Evolutionary conservation across 2,113 vertebrate genomes (phyloP).

Genomic region (Anolis carolinensis): DNA sequence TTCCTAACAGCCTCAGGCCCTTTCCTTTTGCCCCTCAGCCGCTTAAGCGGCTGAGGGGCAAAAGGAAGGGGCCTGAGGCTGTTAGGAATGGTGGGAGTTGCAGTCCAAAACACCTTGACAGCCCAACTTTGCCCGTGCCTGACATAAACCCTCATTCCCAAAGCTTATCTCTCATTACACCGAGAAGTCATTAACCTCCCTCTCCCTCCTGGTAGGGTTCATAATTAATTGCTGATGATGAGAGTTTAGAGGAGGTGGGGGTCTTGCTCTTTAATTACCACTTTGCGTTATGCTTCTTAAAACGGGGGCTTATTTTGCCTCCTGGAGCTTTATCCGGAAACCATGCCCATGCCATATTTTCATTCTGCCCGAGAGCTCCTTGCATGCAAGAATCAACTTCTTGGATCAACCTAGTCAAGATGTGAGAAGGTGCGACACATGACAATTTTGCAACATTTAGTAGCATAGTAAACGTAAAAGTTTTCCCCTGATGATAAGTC

Average conservation of each 20-base stretch:
- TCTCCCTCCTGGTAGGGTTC: not conserved
- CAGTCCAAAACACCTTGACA: too few relatives aligned
- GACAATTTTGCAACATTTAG: not conserved
- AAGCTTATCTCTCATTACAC: not conserved
- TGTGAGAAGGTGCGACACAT: not conserved
- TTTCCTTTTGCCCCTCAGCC: too few relatives aligned
- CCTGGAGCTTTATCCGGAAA: not conserved
- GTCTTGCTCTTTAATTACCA: not conserved
- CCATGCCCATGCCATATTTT: not conserved
- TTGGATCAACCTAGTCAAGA: not conserved
- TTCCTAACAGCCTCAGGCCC: too few relatives aligned
- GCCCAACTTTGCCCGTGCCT: too few relatives aligned
- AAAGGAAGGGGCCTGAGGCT: too few relatives aligned
- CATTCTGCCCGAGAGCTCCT: not conserved
- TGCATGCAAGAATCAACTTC: not conserved
- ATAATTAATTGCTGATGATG: not conserved
- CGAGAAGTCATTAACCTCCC: not conserved
- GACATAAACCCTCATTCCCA: too few relatives aligned
- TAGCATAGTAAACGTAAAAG: too few relatives aligned
- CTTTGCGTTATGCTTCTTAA: conserved; percentile 7
- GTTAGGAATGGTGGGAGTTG: too few relatives aligned
- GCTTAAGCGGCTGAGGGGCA: too few relatives aligned
- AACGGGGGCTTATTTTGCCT: not conserved
- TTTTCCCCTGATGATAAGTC: too few relatives aligned
- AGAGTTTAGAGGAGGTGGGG: not conserved